Base-by-base conservation (phyloP, 2,113 vertebrate genomes). In the Pseudopipra pipra region DNA sequence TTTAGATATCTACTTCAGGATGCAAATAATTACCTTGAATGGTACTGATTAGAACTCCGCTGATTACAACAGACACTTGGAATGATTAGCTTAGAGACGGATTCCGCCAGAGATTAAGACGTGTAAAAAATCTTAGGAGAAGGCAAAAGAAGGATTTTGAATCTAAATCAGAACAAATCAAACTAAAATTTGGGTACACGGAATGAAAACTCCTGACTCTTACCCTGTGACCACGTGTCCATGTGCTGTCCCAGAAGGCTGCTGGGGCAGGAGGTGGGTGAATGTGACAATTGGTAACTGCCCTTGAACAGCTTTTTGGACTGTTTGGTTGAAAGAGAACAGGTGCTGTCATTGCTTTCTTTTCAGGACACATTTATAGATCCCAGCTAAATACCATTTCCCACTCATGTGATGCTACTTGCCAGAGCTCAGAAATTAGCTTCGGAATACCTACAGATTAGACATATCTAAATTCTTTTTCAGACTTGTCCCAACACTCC, bases 1-100 rank as follows among this genome's bases (percentile, higher is more conserved):
- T 87, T 90, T 23, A 90, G 37, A 73, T 65, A 47, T 41, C 74
- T 90, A 35, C 90, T 95, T 90, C 62, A 85, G 58, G 62, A 94
- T 88, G 82, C 58, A 90, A 90, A 74, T 93, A 94, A 91, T 95
- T 95, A 88, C 54, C 74, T 66, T 47, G 44, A 62, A 85, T 88
- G 78, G 61, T 76, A 72, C 74, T 94, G 85, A 93, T 95, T 93
- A 90, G 66, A 90, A 54, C 75, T 93, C 31, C 19, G 33, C 82
- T 91, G 95, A 97, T 97, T 96, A 85, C 71, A 91, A 49, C 65
- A 93, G 90, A 54, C 75, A 79, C 82, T 94, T 93, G 58, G 78
- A 93, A 94, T 91, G 54, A 93, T 95, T 94, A 90, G 28, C 58
- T 82, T 35, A 51, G 35, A 76, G 78, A 75, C 27, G 82, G 85